Evolutionary conservation across 2,888 invertebrate genomes (phyloP).

Genomic region (Erebia aethiops): DNA sequence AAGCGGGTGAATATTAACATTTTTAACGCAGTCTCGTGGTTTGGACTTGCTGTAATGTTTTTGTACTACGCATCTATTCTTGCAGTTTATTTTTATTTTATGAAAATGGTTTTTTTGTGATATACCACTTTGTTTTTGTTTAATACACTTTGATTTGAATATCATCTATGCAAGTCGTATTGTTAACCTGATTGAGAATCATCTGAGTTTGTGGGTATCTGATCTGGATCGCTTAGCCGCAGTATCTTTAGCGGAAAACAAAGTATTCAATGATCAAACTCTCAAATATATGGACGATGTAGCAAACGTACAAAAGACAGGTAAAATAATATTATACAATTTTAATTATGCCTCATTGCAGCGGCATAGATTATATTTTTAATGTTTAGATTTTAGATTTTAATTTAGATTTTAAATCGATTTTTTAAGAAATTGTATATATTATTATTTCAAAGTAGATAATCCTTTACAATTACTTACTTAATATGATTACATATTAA

Average conservation of each 20-base stretch:
- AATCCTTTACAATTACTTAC: no score
- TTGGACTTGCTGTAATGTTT: not conserved
- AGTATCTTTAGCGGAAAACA: not conserved
- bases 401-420: no score
- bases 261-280: not conserved
- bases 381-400: no score
- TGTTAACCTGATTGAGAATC: slow-evolving; percentile 8
- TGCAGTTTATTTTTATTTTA: not conserved
- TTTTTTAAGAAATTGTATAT: no score
- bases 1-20: not conserved
- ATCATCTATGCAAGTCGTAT: slow-evolving; percentile 8
- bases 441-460: no score
- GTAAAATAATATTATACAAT: not conserved
- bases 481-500: no score
- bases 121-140: not conserved
- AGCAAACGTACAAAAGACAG: not conserved
- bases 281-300: not conserved
- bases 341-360: no score
- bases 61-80: not conserved
- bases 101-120: not conserved
- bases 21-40: slow-evolving; percentile 10
- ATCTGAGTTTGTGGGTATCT: slow-evolving; percentile 8
- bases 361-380: no score
- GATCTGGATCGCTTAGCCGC: slow-evolving; percentile 3
- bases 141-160: slow-evolving; percentile 8